A percentile compares a stretch with the other conserved stretches of the same genome.
Conservation (phyloP, 2,113 vertebrate genomes). For the Rhea pennata region DNA sequence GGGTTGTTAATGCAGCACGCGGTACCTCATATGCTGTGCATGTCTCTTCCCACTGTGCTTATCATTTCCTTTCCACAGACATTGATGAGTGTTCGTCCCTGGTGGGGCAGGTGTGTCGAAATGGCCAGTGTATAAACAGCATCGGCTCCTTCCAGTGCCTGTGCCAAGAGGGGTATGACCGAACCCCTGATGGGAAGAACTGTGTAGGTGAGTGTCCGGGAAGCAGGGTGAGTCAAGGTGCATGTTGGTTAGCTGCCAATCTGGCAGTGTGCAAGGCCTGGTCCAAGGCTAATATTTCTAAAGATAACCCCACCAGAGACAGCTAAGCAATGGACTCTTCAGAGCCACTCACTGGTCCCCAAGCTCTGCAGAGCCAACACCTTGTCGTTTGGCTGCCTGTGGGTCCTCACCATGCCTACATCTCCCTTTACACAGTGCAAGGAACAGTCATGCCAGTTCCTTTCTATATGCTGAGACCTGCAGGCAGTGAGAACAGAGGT, state of each 20-base stretch:
- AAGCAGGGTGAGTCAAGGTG: neutral
- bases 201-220: conserved; percentile 84
- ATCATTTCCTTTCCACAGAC: conserved; percentile 72
- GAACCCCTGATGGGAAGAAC: conserved; percentile 89
- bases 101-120: conserved; percentile 88
- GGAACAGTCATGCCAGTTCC: neutral
- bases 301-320: neutral
- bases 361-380: neutral
- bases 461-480: neutral
- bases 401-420: no score
- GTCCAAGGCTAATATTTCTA: neutral
- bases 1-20: neutral
- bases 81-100: conserved; percentile 88
- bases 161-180: conserved; percentile 92
- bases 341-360: neutral
- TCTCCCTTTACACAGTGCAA: neutral
- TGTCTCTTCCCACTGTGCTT: neutral
- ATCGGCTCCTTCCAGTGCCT: conserved; percentile 92
- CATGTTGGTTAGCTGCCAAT: neutral
- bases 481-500: fast-evolving
- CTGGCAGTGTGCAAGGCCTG: neutral
- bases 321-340: neutral
- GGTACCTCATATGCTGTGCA: neutral
- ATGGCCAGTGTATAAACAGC: conserved; percentile 91
- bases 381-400: fast-evolving